Base-by-base conservation (phyloP, 1,140 invertebrate species). In the Halictus rubicundus region DNA sequence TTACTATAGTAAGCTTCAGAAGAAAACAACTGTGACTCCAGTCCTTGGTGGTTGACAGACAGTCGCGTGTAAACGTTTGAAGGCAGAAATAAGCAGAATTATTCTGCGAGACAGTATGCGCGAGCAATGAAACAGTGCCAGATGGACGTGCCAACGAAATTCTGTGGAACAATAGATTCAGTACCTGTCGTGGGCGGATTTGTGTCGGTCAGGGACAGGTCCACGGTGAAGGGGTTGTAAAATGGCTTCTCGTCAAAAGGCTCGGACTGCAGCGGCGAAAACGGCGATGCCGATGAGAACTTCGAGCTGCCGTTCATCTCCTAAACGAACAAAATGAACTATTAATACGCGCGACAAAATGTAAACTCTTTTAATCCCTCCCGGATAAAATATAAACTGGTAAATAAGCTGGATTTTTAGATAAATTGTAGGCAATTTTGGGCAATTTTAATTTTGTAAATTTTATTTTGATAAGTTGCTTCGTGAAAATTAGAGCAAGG, bases 211-310 rank as follows among this genome's bases (percentile, higher is more conserved):
- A 91, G 81, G 25, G 88, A 84, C 42, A 91, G 80, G 63, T 91
- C 88, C 76, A 91, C 68, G 39, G 88, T 87, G 39, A 88, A 91
- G 12, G 89, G 89, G 83, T 92, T 92, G 63, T 90, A 92, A 73
- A 90, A 90, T 9, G 89, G 78, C 82, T 91, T 92, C 8, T 90
- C 88, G 63, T 68, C 78, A 60, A 60, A 80, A 12, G 85, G 60
- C 4, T 65, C 63, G 1, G 86, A 80, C 39, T 64, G 76, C 0
- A 76, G 49, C 21, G 82, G 72, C 25, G 83, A 80, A 1, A 85
- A 54, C 21, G 80, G 76, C 25, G 85, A 25, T 37, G 78, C 54
- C 59, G 70, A 86, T 14, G 80, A 77, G 32, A 78, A 88, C 21
- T 89, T 90, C 21, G 82, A 75, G 32, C 82, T 88, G 52, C 89